These are phyloP conservation scores for Danio kyathit DNA, from an alignment of 2,797 vertebrate species.

Conservation along the genomic window DNA sequence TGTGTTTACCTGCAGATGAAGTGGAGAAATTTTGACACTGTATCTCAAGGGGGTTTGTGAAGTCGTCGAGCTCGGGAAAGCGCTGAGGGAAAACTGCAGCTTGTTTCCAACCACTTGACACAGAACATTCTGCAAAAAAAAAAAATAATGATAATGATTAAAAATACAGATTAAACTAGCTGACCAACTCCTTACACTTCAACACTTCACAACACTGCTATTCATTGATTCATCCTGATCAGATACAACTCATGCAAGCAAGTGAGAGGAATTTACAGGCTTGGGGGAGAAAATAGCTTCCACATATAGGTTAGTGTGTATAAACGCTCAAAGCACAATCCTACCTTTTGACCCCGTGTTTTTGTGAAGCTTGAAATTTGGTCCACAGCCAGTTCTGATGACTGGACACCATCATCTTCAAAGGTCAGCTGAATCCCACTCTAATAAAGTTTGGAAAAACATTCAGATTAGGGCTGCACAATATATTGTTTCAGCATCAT, in stretches of 20 bases:
- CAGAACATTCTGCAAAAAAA: conserved; percentile 62
- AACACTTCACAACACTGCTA: background rate
- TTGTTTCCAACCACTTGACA: conserved; percentile 86
- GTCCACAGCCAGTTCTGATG: conserved; percentile 83
- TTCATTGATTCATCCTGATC: background rate
- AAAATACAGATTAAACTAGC: conserved; percentile 57
- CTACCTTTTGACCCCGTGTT: conserved; percentile 87
- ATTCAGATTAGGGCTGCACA: no score
- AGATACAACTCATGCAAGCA: background rate
- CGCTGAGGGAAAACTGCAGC: conserved; percentile 82
- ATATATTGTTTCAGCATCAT: no score
- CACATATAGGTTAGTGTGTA: background rate
- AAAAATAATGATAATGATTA: background rate
- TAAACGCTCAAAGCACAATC: background rate
- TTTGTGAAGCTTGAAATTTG: conserved; percentile 81
- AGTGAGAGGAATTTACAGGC: background rate
- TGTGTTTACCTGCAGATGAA: conserved; percentile 87
- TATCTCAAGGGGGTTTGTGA: conserved; percentile 74
- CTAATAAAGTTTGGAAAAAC: conserved; percentile 69
- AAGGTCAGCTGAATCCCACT: conserved; percentile 81
- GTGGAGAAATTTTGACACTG: conserved; percentile 80
- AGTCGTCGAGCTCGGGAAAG: conserved; percentile 39
- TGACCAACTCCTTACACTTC: background rate
- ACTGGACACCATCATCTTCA: conserved; percentile 81
- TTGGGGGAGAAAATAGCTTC: background rate